A percentile compares a stretch with the other conserved stretches of the same genome.
These are phyloP conservation scores for Camponotus floridanus DNA, from an alignment of 1,140 invertebrate species.

Conservation along the genomic window DNA sequence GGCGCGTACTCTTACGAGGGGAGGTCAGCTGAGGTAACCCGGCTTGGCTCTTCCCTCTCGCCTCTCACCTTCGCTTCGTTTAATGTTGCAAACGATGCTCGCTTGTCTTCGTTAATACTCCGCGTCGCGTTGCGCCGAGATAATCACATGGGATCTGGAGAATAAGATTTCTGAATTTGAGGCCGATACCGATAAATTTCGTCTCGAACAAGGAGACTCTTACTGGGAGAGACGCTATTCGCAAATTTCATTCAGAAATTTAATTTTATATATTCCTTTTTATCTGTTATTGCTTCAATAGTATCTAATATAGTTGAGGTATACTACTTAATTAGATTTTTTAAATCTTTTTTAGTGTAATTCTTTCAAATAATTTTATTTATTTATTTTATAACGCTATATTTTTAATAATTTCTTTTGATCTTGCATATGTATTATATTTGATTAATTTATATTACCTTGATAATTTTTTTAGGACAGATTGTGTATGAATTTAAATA, in stretches of 20 bases:
- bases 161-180: constrained; percentile 10
- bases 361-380: not conserved
- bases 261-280: not conserved
- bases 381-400: not conserved
- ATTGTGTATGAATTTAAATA: not conserved
- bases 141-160: constrained; percentile 15
- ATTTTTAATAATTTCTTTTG: not conserved
- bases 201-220: not conserved
- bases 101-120: constrained; percentile 73
- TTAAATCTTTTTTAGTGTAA: not conserved
- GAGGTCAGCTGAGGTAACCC: constrained; percentile 76
- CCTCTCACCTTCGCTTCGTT: constrained; percentile 71
- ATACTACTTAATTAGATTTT: not conserved
- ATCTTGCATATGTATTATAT: not conserved
- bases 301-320: not conserved
- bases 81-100: constrained; percentile 74
- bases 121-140: constrained; percentile 42
- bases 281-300: not conserved
- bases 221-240: not conserved
- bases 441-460: not conserved
- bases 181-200: not conserved
- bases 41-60: constrained; percentile 70
- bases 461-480: not conserved
- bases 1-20: constrained; percentile 75
- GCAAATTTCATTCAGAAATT: not conserved